Evolutionary conservation across 2,888 invertebrate species (phyloP).

Genomic region (Calameuta filiformis): DNA sequence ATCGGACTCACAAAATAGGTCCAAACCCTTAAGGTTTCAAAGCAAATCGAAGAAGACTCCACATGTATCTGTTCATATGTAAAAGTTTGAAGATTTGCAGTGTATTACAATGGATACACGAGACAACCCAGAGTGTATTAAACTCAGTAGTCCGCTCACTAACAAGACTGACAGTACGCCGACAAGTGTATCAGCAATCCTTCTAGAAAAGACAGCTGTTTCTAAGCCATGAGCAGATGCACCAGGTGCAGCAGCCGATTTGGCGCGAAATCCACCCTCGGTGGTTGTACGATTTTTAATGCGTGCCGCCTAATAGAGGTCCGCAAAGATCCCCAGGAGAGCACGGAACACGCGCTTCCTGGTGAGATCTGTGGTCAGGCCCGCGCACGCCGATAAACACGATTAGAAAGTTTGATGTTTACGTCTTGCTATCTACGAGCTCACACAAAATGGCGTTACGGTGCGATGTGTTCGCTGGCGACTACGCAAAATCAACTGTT

Average conservation of each 20-base stretch:
- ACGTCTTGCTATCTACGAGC: conserved; percentile 40
- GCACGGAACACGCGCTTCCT: neutral
- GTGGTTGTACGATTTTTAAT: neutral
- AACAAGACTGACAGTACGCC: neutral
- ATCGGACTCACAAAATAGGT: neutral
- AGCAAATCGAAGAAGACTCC: neutral
- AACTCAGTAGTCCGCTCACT: neutral
- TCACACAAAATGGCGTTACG: conserved; percentile 53
- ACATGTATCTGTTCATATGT: neutral
- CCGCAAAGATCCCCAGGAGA: neutral
- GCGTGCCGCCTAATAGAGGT: neutral
- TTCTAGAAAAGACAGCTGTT: conserved; percentile 51
- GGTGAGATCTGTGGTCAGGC: conserved; percentile 8
- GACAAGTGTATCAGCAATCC: neutral
- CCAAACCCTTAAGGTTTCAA: neutral
- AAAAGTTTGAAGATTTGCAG: neutral
- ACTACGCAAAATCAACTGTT: neutral
- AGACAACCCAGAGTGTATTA: neutral
- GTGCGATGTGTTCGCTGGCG: conserved; percentile 17
- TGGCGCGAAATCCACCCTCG: conserved; percentile 47
- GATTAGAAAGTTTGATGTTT: conserved; percentile 55
- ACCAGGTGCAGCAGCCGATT: conserved; percentile 51
- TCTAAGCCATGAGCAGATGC: conserved; percentile 41
- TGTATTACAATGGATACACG: neutral
- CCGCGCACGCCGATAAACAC: conserved; percentile 26